A percentile compares a stretch with the other conserved stretches of the same genome.
Conservation (phyloP, 2,113 vertebrate genomes). For the Narcine bancroftii region DNA sequence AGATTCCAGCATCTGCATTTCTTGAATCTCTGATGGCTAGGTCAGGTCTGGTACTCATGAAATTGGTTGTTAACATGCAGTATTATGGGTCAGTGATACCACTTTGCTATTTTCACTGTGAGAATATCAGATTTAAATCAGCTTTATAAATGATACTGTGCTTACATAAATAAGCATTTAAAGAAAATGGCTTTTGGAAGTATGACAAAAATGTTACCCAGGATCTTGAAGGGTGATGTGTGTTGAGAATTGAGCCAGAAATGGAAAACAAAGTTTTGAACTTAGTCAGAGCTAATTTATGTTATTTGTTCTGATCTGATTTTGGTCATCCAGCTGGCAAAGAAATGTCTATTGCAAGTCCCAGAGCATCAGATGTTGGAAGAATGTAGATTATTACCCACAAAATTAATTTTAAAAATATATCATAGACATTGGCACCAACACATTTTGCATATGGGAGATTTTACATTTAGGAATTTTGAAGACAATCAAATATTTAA, state of each 20-base stretch:
- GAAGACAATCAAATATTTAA: background rate
- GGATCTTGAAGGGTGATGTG: constrained; percentile 1
- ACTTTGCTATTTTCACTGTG: constrained; percentile 9
- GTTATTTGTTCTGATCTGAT: constrained; percentile 7
- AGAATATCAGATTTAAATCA: constrained; percentile 32
- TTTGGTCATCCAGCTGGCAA: constrained; percentile 32
- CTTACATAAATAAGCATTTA: constrained; percentile 25
- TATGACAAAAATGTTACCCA: background rate
- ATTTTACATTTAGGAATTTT: background rate
- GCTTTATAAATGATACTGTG: constrained; percentile 15
- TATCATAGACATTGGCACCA: background rate
- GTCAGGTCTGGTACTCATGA: background rate
- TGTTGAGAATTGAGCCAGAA: constrained; percentile 21
- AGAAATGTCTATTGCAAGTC: background rate
- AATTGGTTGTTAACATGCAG: constrained; percentile 27
- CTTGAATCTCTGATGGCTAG: background rate
- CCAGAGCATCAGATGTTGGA: background rate
- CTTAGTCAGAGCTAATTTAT: constrained; percentile 10
- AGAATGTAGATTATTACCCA: background rate
- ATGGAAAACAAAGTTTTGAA: constrained; percentile 24
- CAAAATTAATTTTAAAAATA: background rate
- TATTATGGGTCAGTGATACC: background rate
- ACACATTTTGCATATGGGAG: background rate
- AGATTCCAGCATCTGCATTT: too few relatives aligned
- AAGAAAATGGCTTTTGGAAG: constrained; percentile 18